Base-by-base conservation (phyloP, 2,797 vertebrate species). In the Sebastes ruberrimus region DNA sequence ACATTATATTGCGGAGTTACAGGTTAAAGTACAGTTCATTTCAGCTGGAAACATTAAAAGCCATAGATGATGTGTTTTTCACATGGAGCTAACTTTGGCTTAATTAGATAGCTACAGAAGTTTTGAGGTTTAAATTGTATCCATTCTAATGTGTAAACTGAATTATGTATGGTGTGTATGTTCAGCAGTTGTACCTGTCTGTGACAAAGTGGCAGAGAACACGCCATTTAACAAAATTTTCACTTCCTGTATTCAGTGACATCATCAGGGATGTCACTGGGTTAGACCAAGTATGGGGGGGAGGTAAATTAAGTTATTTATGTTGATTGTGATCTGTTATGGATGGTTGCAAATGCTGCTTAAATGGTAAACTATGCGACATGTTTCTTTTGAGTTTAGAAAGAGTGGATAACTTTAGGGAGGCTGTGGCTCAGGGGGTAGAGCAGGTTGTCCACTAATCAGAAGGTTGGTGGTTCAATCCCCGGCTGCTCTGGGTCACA, bases 361-460 rank as follows among this genome's bases (percentile, higher is more conserved):
- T 52, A n/a, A n/a, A 52, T 52, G 8, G 42, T 46, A 18, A 46
- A 16, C 42, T 46, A 18, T 46, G 42, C 2, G 0, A 16, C 0
- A 0, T 46, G 42, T 46, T 46, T 46, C 18, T 52, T 52, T 52
- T 20, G 49, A n/a, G 7, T 49, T 49, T 9, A 49, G 46, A 8
- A 52, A 52, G 49, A 52, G 20, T 52, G 49, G 49, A 52, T 52
- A 52, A 52, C 20, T n/a, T 14, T 32, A 28, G 32, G 32, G 32
- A 1, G 32, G 32, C 32, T 33, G 32, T 33, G 32, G 32, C 32
- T 33, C 32, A 10, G 32, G 0, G 32, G 32, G 32, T 33, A 33
- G 32, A 33, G 32, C 32, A 33, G 32, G 32, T 33, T 33, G 32
- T 33, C 32, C 32, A 33, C 32, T 1, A 33, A 33, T 33, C 32